These are phyloP conservation scores for Chroicocephalus ridibundus DNA, from an alignment of 2,113 vertebrate species.

Conservation along the genomic window DNA sequence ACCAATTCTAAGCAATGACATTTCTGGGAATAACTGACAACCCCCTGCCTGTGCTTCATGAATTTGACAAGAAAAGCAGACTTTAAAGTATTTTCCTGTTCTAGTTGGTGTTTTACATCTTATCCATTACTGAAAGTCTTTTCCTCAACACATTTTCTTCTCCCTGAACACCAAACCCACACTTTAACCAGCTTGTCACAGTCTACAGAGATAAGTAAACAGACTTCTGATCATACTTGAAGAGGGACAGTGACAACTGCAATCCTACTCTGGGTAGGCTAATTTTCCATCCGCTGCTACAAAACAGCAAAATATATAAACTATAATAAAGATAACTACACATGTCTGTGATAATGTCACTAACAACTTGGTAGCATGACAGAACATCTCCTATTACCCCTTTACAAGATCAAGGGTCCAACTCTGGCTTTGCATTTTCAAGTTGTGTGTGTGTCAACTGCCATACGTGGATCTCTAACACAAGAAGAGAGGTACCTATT, in stretches of 20 bases:
- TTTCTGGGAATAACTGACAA: constrained; percentile 44
- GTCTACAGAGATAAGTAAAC: constrained; percentile 20
- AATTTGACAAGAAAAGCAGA: constrained; percentile 50
- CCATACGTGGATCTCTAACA: background rate
- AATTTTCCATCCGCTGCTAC: background rate
- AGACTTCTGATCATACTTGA: constrained; percentile 21
- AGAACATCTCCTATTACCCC: background rate
- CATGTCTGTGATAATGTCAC: background rate
- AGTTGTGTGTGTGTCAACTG: background rate
- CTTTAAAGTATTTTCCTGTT: constrained; percentile 46
- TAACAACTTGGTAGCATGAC: background rate
- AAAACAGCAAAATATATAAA: background rate
- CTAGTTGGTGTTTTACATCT: constrained; percentile 48
- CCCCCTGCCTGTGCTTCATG: constrained; percentile 32
- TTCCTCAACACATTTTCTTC: constrained; percentile 10
- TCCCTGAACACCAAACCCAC: constrained; percentile 19
- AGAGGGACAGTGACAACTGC: background rate
- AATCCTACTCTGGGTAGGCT: background rate
- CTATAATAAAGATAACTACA: background rate
- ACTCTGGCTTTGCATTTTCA: background rate
- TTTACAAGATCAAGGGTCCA: background rate
- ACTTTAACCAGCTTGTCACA: constrained; percentile 38
- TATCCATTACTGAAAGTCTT: constrained; percentile 21
- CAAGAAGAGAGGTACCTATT: background rate
- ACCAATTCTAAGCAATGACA: constrained; percentile 5